These are phyloP conservation scores for Orthosia incerta DNA, from an alignment of 2,888 invertebrate species.

Conservation along the genomic window DNA sequence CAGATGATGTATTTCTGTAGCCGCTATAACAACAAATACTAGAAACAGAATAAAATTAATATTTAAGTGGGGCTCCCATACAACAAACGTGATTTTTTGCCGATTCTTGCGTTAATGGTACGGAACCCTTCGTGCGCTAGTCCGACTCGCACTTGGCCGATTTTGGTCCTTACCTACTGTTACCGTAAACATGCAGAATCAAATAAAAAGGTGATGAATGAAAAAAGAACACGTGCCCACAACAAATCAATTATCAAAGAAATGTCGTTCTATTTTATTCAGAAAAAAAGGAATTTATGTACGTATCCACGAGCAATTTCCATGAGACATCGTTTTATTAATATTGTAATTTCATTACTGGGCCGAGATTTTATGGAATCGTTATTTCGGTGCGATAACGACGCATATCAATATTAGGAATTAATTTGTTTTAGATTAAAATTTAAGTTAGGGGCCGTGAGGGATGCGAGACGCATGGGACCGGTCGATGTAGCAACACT, in stretches of 20 bases:
- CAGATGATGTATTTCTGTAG: too few species aligned
- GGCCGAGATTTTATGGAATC: conserved; percentile 10
- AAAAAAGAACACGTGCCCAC: conserved; percentile 6
- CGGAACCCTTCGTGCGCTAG: too few species aligned
- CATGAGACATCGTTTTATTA: conserved; percentile 38
- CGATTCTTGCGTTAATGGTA: too few species aligned
- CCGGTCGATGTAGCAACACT: too few species aligned
- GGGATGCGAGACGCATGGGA: too few species aligned
- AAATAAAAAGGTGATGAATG: conserved; percentile 11
- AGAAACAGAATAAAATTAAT: too few species aligned
- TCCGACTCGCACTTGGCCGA: too few species aligned
- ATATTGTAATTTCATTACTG: conserved; percentile 48
- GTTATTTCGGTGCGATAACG: conserved; percentile 14
- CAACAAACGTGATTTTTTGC: too few species aligned
- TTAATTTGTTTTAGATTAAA: conserved; percentile 11
- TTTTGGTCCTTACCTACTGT: background rate
- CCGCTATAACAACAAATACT: too few species aligned
- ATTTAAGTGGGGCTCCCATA: too few species aligned
- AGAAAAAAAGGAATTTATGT: conserved; percentile 34
- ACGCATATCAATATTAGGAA: conserved; percentile 1
- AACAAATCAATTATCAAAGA: conserved; percentile 40
- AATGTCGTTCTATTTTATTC: conserved; percentile 4
- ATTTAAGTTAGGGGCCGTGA: too few species aligned
- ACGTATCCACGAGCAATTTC: conserved; percentile 33
- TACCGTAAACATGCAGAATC: background rate